Percentiles rank a stretch among this genome's conserved stretches.
phyloP scores from a whole-genome alignment of 2,888 invertebrate genomes.

The Cotesia congregata region DNA sequence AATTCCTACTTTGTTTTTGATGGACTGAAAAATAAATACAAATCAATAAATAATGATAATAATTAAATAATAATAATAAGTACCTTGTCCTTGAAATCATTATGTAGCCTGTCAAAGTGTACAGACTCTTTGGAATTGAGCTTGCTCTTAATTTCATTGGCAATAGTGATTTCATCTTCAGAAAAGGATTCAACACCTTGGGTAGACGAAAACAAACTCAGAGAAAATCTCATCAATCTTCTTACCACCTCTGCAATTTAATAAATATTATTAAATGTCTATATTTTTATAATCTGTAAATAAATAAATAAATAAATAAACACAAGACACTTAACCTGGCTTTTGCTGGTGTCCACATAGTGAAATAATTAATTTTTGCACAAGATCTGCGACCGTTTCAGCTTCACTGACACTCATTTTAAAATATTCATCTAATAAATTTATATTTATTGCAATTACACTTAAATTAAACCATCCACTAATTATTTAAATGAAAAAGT shows the following conservation, averaged over 20 bases:
- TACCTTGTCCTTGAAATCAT: conserved; percentile 65
- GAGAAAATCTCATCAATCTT: conserved; percentile 61
- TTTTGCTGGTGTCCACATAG: conserved; percentile 64
- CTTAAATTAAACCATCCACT: not conserved
- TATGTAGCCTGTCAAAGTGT: conserved; percentile 65
- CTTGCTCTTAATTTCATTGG: conserved; percentile 62
- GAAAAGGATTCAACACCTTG: conserved; percentile 60
- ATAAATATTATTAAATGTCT: not conserved
- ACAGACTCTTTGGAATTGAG: conserved; percentile 57
- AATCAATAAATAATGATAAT: not conserved
- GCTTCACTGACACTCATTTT: conserved; percentile 60
- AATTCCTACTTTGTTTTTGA: conserved; percentile 61
- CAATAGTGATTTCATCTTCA: conserved; percentile 63
- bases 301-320: not conserved
- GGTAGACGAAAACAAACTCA: conserved; percentile 63
- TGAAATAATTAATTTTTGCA: conserved; percentile 65
- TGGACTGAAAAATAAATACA: conserved; percentile 49
- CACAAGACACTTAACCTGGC: conserved; percentile 59
- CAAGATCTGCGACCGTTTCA: conserved; percentile 64
- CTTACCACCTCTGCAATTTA: conserved; percentile 56
- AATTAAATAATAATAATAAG: conserved; percentile 6
- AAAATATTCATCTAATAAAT: conserved; percentile 48
- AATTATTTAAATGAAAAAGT: no score
- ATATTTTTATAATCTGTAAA: not conserved
- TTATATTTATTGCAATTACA: not conserved